Base-by-base conservation (phyloP, 1,140 invertebrate genomes). In the Paraescarpia echinospica region DNA sequence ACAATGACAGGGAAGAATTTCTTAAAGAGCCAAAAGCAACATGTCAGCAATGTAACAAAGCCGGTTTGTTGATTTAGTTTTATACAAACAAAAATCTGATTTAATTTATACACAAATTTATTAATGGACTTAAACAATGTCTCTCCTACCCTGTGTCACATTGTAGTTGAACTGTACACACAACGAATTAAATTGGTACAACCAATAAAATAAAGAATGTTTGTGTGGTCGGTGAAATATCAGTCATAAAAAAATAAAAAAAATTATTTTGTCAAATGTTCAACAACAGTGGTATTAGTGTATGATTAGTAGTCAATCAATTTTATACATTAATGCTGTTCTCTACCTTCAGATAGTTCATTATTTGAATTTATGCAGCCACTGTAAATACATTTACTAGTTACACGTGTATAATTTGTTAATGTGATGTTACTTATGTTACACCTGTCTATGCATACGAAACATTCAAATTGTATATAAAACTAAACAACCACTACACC, bases 1-100 rank as follows among this genome's bases (percentile, higher is more conserved):
- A 34, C 90, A 91, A 18, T 91, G 90, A 93, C 93, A 92, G 92
- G 95, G 95, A 27, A 94, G 59, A 77, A 77, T 77, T 77, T 77
- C 59, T 77, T 77, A 77, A 77, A 77, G 59, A 77, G 59, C 59
- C 59, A 18, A 77, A 77, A 77, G 59, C 8, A 77, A 77, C 59
- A 4, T 77, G 59, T 77, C 22, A 18, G 59, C 59, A 77, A 77
- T 5, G 59, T 77, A 77, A 77, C 59, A 77, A 77, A 77, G 22
- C 59, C 59, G 22, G 59, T 77, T 22, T 77, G 59, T 77, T 18
- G 18, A 51, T 51, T n/a, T 51, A 51, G 48, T 51, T 51, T 9
- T 51, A 18, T 51, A 51, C 48, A 51, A 51, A 51, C 48, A 51
- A 51, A 18, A 51, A 51, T 9, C 8, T 51, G 48, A 51, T 51